Evolutionary conservation across 2,797 vertebrate species (phyloP).

Genomic region (Artibeus jamaicensis): DNA sequence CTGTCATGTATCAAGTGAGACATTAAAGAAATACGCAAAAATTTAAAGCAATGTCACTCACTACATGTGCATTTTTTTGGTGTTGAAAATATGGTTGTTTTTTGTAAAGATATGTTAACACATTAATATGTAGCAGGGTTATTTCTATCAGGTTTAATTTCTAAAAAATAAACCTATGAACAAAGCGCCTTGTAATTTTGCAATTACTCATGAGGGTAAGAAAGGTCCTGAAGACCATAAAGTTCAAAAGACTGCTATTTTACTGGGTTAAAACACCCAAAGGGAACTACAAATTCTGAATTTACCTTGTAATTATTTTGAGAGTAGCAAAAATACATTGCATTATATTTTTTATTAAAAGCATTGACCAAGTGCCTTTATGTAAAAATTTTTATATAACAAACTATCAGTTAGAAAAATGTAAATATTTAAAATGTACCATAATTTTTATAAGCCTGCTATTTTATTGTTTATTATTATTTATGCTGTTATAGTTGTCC

Average conservation of each 20-base stretch:
- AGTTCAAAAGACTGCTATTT: neutral
- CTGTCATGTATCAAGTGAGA: neutral
- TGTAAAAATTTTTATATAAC: neutral
- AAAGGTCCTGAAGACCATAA: neutral
- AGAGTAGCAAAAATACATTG: neutral
- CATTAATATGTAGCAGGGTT: neutral
- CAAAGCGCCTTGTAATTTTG: neutral
- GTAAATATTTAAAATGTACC: conserved; percentile 2
- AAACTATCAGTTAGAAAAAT: conserved; percentile 4
- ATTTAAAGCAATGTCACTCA: neutral
- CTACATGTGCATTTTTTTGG: neutral
- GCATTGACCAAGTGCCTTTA: neutral
- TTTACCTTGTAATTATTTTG: neutral
- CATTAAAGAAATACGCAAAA: neutral
- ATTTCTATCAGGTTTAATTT: conserved; percentile 24
- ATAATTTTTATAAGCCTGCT: neutral
- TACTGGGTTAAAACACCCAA: neutral
- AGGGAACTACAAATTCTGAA: neutral
- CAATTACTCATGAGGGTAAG: neutral
- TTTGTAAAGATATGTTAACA: neutral
- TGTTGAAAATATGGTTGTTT: neutral
- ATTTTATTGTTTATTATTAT: too few relatives aligned
- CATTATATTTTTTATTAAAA: conserved; percentile 37
- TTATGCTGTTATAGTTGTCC: too few relatives aligned
- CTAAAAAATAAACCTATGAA: neutral